Evolutionary conservation across 1,140 invertebrate species (phyloP).

Genomic region (Dolichoris vasculosae): DNA sequence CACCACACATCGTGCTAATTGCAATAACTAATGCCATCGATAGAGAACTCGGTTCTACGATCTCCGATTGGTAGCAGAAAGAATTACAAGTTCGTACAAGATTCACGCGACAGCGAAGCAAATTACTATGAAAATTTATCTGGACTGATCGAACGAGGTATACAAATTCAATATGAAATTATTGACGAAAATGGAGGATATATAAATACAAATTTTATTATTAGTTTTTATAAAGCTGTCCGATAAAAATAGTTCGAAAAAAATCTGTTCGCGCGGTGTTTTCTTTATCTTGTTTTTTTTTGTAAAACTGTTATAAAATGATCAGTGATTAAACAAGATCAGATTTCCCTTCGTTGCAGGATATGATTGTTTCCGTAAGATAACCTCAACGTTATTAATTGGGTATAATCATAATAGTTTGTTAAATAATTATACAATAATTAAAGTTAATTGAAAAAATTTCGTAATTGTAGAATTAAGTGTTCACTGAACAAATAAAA

Average conservation of each 20-base stretch:
- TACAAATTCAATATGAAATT: no score
- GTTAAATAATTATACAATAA: not conserved
- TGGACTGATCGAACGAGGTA: no score
- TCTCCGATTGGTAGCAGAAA: not conserved
- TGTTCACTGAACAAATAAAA: no score
- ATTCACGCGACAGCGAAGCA: not conserved
- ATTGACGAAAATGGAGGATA: no score
- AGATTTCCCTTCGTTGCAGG: not conserved
- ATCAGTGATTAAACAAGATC: not conserved
- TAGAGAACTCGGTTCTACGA: not conserved
- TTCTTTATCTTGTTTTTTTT: not conserved
- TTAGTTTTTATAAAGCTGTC: no score
- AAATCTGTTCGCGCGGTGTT: no score
- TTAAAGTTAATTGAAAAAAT: not conserved
- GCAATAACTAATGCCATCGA: conserved; percentile 10
- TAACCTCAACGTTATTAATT: not conserved
- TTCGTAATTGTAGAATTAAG: no score
- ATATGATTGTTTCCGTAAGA: not conserved
- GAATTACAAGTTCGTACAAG: not conserved
- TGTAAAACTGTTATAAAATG: not conserved
- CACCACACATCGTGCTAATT: conserved; percentile 6
- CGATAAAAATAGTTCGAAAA: no score
- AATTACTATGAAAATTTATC: not conserved
- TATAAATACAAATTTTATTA: no score
- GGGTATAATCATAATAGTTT: not conserved